Evolutionary conservation across 2,888 invertebrate genomes (phyloP).

Genomic region (Papilio demoleus): DNA sequence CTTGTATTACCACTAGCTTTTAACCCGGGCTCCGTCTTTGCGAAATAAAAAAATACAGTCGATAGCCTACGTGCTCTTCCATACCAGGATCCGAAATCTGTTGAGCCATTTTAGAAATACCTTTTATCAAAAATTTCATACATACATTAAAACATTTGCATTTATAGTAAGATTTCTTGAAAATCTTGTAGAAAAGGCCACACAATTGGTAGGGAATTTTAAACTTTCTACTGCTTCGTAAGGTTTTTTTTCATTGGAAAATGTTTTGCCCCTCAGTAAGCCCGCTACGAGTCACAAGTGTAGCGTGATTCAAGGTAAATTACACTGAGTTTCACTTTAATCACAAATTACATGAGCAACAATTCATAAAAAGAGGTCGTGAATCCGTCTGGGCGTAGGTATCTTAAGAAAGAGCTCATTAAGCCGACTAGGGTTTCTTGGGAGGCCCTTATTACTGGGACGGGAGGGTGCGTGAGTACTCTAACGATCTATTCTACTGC

Average conservation of each 20-base stretch:
- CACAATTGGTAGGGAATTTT: not conserved
- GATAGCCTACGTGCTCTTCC: not conserved
- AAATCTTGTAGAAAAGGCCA: not conserved
- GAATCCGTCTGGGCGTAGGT: conserved; percentile 39
- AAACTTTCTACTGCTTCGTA: not conserved
- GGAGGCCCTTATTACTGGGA: conserved; percentile 64
- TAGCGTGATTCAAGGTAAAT: conserved; percentile 29
- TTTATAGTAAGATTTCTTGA: too few species aligned
- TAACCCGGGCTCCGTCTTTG: too few species aligned
- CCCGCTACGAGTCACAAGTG: conserved; percentile 8
- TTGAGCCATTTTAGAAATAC: too few species aligned
- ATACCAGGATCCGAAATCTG: not conserved
- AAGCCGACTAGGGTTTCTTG: conserved; percentile 65
- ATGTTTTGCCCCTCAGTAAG: not conserved
- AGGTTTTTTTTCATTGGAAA: not conserved
- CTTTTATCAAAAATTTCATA: not conserved
- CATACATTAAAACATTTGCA: not conserved
- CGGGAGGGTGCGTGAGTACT: conserved; percentile 58
- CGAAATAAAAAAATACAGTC: not conserved
- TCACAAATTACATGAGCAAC: conserved; percentile 37
- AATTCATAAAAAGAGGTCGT: conserved; percentile 35
- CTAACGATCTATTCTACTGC: conserved; percentile 47
- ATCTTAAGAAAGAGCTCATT: conserved; percentile 63
- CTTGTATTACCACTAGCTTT: too few species aligned
- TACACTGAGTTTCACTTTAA: conserved; percentile 24